Evolutionary conservation across 2,113 vertebrate species (phyloP).

Genomic region (Eclectus roratus): DNA sequence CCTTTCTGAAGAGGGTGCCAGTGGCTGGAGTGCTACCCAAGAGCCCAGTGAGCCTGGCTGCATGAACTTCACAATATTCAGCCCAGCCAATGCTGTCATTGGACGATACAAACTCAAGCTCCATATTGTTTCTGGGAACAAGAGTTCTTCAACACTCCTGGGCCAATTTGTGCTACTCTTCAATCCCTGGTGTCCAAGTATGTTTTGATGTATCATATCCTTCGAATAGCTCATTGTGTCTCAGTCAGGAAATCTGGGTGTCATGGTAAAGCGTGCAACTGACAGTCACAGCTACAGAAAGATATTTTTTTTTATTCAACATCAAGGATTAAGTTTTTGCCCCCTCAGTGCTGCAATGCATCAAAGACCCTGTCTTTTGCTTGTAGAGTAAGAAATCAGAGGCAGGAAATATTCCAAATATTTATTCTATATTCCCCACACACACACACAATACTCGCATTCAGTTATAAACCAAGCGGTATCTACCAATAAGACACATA

Average conservation of each 20-base stretch:
- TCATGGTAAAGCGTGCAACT: neutral
- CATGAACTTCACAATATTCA: slow-evolving; percentile 43
- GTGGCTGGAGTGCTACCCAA: slow-evolving; percentile 65
- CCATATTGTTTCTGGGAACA: neutral
- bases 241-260: neutral
- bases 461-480: neutral
- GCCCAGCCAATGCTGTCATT: slow-evolving; percentile 66
- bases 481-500: neutral
- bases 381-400: neutral
- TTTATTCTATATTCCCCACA: neutral
- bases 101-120: slow-evolving; percentile 67
- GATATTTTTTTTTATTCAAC: neutral
- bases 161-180: slow-evolving; percentile 74
- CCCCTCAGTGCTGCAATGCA: neutral
- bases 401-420: neutral
- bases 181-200: slow-evolving; percentile 83
- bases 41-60: neutral
- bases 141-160: slow-evolving; percentile 1
- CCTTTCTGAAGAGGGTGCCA: neutral
- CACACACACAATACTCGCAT: neutral
- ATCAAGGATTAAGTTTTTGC: neutral
- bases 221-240: neutral
- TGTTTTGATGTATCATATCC: neutral
- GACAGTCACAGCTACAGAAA: neutral
- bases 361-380: neutral